Conservation (phyloP, 2,888 invertebrate species). For the Pyrgus malvae region DNA sequence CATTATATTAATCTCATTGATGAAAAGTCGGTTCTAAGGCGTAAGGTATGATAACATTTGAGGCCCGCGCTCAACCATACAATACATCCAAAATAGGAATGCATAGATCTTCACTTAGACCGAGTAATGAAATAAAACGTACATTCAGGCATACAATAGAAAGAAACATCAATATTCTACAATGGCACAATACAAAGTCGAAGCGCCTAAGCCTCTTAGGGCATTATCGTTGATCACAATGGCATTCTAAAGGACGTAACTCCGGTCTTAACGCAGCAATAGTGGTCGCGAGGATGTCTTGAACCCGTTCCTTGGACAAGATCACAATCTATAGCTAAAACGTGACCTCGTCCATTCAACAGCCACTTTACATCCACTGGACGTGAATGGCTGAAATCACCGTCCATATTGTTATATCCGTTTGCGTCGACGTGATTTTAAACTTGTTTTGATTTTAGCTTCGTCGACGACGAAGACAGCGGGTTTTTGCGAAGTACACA, state of each 20-base stretch:
- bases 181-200: slow-evolving; percentile 4
- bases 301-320: slow-evolving; percentile 52
- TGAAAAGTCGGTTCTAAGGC: no score
- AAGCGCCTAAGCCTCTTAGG: slow-evolving; percentile 7
- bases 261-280: slow-evolving; percentile 6
- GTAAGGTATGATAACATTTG: no score
- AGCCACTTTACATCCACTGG: slow-evolving; percentile 43
- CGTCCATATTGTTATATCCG: slow-evolving; percentile 45
- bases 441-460: slow-evolving; percentile 45
- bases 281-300: slow-evolving; percentile 48
- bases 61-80: no score
- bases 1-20: no score
- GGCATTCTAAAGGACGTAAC: slow-evolving; percentile 22
- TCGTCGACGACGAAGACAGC: no score
- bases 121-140: neutral
- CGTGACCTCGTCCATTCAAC: slow-evolving; percentile 64
- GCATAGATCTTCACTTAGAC: neutral
- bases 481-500: no score
- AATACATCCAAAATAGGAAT: neutral
- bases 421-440: slow-evolving; percentile 50
- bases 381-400: slow-evolving; percentile 45
- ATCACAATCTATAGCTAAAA: slow-evolving; percentile 58
- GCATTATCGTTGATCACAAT: slow-evolving; percentile 22
- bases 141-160: neutral
- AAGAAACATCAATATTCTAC: neutral